A percentile compares a stretch with the other conserved stretches of the same genome.
Conservation (phyloP, 1,140 invertebrate species). For the Drosophila ananassae region DNA sequence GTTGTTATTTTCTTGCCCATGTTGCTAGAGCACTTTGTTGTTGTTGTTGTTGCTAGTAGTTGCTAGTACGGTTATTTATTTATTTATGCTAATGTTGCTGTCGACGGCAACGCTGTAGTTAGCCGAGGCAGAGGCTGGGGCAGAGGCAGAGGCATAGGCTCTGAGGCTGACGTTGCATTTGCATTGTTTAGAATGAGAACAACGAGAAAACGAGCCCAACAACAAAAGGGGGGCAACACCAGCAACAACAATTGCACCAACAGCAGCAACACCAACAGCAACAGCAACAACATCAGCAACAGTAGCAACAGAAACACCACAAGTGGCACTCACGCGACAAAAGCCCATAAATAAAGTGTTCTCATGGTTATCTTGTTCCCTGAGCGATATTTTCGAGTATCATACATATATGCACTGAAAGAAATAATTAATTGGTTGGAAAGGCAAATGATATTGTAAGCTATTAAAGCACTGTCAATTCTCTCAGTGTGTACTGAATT, state of each 20-base stretch:
- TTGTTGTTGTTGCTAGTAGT: slow-evolving; percentile 22
- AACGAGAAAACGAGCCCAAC: slow-evolving; percentile 44
- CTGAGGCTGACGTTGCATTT: slow-evolving; percentile 58
- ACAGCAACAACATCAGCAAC: slow-evolving; percentile 7
- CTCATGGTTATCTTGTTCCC: slow-evolving; percentile 59
- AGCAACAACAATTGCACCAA: slow-evolving; percentile 18
- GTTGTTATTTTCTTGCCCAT: slow-evolving; percentile 57
- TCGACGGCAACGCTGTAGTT: slow-evolving; percentile 28
- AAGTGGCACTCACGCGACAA: slow-evolving; percentile 73
- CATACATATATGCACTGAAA: slow-evolving; percentile 1
- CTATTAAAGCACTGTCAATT: background rate
- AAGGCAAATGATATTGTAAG: no score
- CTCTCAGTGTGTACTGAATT: slow-evolving; percentile 6
- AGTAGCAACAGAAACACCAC: slow-evolving; percentile 26
- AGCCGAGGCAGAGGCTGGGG: background rate
- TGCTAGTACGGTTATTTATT: slow-evolving; percentile 75
- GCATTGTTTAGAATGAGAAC: slow-evolving; percentile 79
- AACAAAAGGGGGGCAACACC: slow-evolving; percentile 16
- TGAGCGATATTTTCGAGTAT: slow-evolving; percentile 42
- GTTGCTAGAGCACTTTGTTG: slow-evolving; percentile 39
- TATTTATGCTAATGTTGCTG: slow-evolving; percentile 78
- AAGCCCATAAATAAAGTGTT: slow-evolving; percentile 67
- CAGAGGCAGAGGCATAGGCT: slow-evolving; percentile 1
- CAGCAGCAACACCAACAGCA: background rate
- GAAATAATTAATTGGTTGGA: background rate